These are phyloP conservation scores for Dryoscopus gambensis DNA, from an alignment of 2,113 vertebrate species.

Conservation along the genomic window DNA sequence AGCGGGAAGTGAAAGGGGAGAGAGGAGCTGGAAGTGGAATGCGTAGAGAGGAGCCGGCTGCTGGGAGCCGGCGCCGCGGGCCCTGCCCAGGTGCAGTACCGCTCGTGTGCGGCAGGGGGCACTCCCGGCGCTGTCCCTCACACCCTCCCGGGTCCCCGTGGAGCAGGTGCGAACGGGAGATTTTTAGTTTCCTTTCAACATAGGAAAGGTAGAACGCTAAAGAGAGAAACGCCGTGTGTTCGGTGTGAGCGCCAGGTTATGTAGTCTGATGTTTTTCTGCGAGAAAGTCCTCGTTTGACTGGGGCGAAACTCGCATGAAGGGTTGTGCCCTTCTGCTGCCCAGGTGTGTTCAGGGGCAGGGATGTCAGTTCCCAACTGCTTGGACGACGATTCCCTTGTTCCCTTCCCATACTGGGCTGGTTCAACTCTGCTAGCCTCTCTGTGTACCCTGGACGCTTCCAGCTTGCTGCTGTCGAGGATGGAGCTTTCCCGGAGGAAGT, in stretches of 20 bases:
- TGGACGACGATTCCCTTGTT: neutral
- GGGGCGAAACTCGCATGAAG: no score
- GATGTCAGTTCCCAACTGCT: rapidly evolving
- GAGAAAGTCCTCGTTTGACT: rapidly evolving
- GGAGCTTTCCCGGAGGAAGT: neutral
- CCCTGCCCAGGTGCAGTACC: neutral
- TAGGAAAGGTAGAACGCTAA: neutral
- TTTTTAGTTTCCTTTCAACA: neutral
- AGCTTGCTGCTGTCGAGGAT: neutral
- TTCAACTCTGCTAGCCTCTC: neutral
- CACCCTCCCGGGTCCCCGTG: neutral
- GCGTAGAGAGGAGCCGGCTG: neutral
- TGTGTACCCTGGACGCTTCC: neutral
- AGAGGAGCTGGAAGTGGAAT: neutral
- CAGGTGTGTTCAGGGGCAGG: neutral
- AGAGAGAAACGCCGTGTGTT: neutral
- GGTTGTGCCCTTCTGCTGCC: neutral
- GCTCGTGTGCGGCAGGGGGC: neutral
- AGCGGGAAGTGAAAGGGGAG: neutral
- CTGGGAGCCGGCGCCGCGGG: rapidly evolving
- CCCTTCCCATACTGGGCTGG: neutral
- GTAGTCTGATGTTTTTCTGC: neutral
- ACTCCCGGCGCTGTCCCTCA: neutral
- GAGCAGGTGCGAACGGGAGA: neutral
- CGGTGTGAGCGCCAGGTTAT: neutral